A percentile compares a stretch with the other conserved stretches of the same genome.
Evolutionary conservation across 2,113 vertebrate species (phyloP).

Genomic region (Reinhardtius hippoglossoides): DNA sequence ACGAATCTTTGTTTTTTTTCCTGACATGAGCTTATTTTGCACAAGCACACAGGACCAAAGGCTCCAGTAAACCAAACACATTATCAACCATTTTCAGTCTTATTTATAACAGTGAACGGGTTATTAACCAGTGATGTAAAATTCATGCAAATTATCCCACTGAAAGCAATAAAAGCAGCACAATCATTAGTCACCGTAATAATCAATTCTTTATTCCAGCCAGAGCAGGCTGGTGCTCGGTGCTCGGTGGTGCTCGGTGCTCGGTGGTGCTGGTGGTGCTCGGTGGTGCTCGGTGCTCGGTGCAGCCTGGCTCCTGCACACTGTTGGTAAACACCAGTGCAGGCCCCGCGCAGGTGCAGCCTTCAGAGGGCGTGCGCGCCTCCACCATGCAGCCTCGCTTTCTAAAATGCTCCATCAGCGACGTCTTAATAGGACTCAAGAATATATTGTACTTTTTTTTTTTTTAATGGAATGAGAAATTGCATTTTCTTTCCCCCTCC

Average conservation of each 20-base stretch:
- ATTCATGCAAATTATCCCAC: slow-evolving; percentile 93
- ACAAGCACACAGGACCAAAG: slow-evolving; percentile 2
- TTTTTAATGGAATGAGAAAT: slow-evolving; percentile 98
- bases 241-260: too few relatives aligned
- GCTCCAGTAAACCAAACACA: slow-evolving; percentile 86
- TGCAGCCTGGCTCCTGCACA: slow-evolving; percentile 61
- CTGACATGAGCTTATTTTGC: neutral
- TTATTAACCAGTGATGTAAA: slow-evolving; percentile 94
- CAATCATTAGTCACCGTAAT: slow-evolving; percentile 93
- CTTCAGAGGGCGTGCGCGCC: slow-evolving; percentile 78
- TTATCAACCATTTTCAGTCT: slow-evolving; percentile 86
- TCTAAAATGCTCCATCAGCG: slow-evolving; percentile 91
- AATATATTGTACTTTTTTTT: slow-evolving; percentile 97
- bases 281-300: slow-evolving; percentile 69
- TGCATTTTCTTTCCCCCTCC: slow-evolving; percentile 91
- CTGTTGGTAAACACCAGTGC: slow-evolving; percentile 66
- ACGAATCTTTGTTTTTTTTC: neutral
- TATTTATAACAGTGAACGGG: slow-evolving; percentile 91
- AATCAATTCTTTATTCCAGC: slow-evolving; percentile 80
- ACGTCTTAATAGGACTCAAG: slow-evolving; percentile 97
- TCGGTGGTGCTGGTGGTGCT: slow-evolving; percentile 55
- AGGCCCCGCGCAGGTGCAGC: slow-evolving; percentile 66
- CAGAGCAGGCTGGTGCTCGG: neutral
- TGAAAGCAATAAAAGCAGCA: slow-evolving; percentile 91
- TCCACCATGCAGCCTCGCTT: slow-evolving; percentile 59